These are phyloP conservation scores for Chlorops oryzae DNA, from an alignment of 1,140 invertebrate genomes.

Conservation along the genomic window DNA sequence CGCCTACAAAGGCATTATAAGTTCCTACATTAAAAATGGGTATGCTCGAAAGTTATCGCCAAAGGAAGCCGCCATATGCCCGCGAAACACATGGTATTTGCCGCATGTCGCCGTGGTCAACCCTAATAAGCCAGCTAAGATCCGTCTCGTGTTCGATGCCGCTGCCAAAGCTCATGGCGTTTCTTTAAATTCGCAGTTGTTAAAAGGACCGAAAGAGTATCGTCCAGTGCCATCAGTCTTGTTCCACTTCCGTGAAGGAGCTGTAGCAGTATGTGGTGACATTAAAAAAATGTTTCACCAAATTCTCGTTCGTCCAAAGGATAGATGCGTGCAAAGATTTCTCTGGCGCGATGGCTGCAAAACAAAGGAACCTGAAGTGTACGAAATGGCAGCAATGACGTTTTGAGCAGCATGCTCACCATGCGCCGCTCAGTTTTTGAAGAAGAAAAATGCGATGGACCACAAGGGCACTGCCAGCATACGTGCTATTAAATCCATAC, in stretches of 20 bases:
- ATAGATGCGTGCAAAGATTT: conserved; percentile 15
- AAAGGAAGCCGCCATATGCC: background rate
- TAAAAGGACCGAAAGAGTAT: conserved; percentile 22
- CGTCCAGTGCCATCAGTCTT: conserved; percentile 20
- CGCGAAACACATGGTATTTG: conserved; percentile 24
- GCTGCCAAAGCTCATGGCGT: no score
- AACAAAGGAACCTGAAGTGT: conserved; percentile 12
- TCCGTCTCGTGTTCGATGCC: no score
- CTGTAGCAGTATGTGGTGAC: conserved; percentile 30
- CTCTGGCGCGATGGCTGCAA: conserved; percentile 28
- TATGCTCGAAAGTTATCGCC: background rate
- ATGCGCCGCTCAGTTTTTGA: conserved; percentile 23
- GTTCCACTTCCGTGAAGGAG: no score
- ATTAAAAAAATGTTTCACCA: no score
- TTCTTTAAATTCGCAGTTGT: conserved; percentile 26
- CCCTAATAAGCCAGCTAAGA: conserved; percentile 23
- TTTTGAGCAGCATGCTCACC: conserved; percentile 35
- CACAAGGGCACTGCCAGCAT: no score
- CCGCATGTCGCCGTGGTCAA: conserved; percentile 29
- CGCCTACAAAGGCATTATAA: background rate
- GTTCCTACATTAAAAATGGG: background rate
- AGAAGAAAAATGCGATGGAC: no score
- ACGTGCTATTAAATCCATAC: no score
- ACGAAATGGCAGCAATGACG: conserved; percentile 30
- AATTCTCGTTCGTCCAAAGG: background rate